A percentile compares a stretch with the other conserved stretches of the same genome.
Evolutionary conservation across 2,797 vertebrate species (phyloP).

Genomic region (Platyrinchus mystaceus): DNA sequence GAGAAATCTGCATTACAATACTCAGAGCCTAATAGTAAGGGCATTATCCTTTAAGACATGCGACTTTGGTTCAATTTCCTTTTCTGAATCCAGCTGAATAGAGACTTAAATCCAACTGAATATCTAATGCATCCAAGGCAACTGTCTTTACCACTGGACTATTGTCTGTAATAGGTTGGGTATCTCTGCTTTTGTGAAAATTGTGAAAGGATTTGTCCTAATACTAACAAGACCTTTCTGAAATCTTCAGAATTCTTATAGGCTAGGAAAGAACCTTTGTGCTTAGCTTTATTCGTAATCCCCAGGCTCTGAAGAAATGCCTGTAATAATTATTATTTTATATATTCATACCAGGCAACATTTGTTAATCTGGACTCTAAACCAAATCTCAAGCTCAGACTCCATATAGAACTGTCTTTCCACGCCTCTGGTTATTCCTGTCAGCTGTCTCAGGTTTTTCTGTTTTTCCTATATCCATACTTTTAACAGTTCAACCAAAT

Average conservation of each 20-base stretch:
- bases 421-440: constrained; percentile 45
- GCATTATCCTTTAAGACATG: constrained; percentile 60
- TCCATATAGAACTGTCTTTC: constrained; percentile 4
- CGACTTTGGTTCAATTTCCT: constrained; percentile 52
- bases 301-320: constrained; percentile 10
- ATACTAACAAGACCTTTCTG: constrained; percentile 55
- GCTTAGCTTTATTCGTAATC: constrained; percentile 6
- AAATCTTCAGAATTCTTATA: constrained; percentile 40
- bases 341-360: constrained; percentile 5
- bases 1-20: constrained; percentile 65
- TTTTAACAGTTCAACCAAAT: not conserved
- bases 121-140: constrained; percentile 68
- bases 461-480: not conserved
- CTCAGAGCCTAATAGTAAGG: constrained; percentile 17
- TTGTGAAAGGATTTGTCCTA: constrained; percentile 64
- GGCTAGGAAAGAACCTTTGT: constrained; percentile 31
- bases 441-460: not conserved
- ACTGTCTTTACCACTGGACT: constrained; percentile 55
- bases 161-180: constrained; percentile 42
- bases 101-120: constrained; percentile 57
- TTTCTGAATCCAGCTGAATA: constrained; percentile 60
- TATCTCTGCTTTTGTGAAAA: constrained; percentile 62
- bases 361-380: constrained; percentile 41
- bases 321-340: constrained; percentile 51
- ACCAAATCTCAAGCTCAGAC: constrained; percentile 8